These are phyloP conservation scores for Ormyrus labotus DNA, from an alignment of 2,888 invertebrate genomes.

Conservation along the genomic window DNA sequence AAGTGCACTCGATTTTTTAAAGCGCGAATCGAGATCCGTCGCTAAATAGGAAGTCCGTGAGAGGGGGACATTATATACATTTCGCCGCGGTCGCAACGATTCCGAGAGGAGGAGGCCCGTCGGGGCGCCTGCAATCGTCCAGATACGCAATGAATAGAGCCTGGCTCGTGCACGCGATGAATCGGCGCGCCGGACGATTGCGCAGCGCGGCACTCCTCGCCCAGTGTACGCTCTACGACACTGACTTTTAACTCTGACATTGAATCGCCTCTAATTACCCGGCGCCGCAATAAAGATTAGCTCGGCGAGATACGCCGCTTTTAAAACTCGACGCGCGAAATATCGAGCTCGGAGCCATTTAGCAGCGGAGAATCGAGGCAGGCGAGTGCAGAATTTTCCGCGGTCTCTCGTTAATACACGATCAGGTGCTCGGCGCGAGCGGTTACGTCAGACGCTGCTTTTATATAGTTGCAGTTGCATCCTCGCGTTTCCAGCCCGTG, in stretches of 20 bases:
- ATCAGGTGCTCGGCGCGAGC: slow-evolving; percentile 48
- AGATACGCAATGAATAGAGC: slow-evolving; percentile 31
- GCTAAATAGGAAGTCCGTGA: not conserved
- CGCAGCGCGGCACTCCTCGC: slow-evolving; percentile 52
- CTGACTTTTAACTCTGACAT: slow-evolving; percentile 71
- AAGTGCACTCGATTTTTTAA: not conserved
- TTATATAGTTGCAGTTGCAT: slow-evolving; percentile 58
- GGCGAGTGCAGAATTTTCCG: not conserved
- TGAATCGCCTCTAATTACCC: slow-evolving; percentile 68
- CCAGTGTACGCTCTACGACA: slow-evolving; percentile 58
- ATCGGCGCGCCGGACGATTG: slow-evolving; percentile 43
- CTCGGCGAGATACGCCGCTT: not conserved
- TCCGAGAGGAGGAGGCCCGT: not conserved
- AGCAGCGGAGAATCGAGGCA: not conserved
- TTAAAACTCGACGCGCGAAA: not conserved
- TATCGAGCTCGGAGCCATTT: not conserved
- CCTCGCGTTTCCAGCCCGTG: slow-evolving; percentile 45
- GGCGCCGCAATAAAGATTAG: slow-evolving; percentile 40
- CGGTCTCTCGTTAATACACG: not conserved
- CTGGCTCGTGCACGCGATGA: slow-evolving; percentile 26
- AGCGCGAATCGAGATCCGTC: not conserved
- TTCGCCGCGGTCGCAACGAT: not conserved
- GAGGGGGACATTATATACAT: not conserved
- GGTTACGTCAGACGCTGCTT: slow-evolving; percentile 61
- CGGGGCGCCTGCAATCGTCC: not conserved